Evolutionary conservation across 1,140 invertebrate species (phyloP), one percentile per base, ranked within the genome.

Genomic region (Holcopasites calliopsidis): DNA sequence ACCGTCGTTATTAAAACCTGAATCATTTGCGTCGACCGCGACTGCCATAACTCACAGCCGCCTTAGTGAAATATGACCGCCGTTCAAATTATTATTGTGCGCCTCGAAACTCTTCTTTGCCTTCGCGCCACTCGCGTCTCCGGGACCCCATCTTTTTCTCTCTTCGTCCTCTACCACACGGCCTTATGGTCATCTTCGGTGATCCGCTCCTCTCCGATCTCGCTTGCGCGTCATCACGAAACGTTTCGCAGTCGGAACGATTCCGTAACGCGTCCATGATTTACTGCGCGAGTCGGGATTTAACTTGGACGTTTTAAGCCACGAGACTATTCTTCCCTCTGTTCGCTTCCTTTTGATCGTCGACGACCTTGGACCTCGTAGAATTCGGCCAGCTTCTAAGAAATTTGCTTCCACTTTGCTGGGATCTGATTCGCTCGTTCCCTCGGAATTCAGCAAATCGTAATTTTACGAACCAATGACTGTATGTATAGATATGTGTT

Each of bases 1-100:
- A 60, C 80, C 82, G 82, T 85, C 88, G 85, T 90, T 90, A 90
- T 90, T 90, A 90, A n/a, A 90, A 90, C 87, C 88, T 90, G 90
- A 90, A 90, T 90, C 89, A 90, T 90, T 90, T 85, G 85, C 88
- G 88, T 90, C 87, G 85, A 81, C 83, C 80, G 58, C 77, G 82
- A 74, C 82, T 82, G 87, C 88, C 85, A 90, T 90, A 90, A 90
- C 84, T 90, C 89, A 90, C 84, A 72, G 82, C 52, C 76, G 69
- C 52, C 68, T 80, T 81, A 78, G 87, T 90, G 87, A 90, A 90
- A 90, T 90, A 90, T 88, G 86, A 85, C 84, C 85, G 83, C 72
- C 83, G 89, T 90, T 90, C 86, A 89, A 89, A 90, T 90, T 83
- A 83, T 83, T 90, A 83, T 83, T 89, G 87, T 88, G 85, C 16